Conservation (phyloP, 2,888 invertebrate species). For the Drosophila infuscata region DNA sequence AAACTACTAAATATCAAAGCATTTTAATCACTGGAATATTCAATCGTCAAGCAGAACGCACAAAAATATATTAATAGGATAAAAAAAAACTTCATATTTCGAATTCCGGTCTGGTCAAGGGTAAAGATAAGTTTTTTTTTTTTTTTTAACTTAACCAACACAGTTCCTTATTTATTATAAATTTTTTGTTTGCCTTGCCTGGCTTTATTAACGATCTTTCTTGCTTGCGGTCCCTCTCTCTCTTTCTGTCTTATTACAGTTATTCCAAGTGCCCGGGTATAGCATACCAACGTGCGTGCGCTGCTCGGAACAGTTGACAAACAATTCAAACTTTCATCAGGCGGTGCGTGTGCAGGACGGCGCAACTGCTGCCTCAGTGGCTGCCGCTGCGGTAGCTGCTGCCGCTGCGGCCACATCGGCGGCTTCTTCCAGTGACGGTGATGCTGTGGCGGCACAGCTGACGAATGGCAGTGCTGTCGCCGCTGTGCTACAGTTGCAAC, state of each 20-base stretch:
- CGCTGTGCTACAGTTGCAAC: conserved; percentile 64
- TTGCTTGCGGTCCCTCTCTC: conserved; percentile 13
- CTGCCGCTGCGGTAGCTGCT: conserved; percentile 73
- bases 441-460: conserved; percentile 67
- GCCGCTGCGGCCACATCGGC: conserved; percentile 66
- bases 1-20: neutral
- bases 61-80: neutral
- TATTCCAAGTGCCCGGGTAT: conserved; percentile 85
- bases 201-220: conserved; percentile 38
- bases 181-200: conserved; percentile 16
- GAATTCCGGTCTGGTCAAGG: neutral
- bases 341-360: conserved; percentile 74
- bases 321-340: conserved; percentile 84
- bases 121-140: neutral
- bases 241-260: conserved; percentile 62
- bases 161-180: conserved; percentile 40
- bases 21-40: neutral
- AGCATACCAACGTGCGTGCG: conserved; percentile 85
- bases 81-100: neutral
- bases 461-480: conserved; percentile 69
- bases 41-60: neutral
- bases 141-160: conserved; percentile 33
- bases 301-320: conserved; percentile 85
- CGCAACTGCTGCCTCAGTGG: conserved; percentile 68
- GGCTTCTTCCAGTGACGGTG: conserved; percentile 61